Base-by-base conservation (phyloP, 2,888 invertebrate genomes). In the Alloplasta piceator region DNA sequence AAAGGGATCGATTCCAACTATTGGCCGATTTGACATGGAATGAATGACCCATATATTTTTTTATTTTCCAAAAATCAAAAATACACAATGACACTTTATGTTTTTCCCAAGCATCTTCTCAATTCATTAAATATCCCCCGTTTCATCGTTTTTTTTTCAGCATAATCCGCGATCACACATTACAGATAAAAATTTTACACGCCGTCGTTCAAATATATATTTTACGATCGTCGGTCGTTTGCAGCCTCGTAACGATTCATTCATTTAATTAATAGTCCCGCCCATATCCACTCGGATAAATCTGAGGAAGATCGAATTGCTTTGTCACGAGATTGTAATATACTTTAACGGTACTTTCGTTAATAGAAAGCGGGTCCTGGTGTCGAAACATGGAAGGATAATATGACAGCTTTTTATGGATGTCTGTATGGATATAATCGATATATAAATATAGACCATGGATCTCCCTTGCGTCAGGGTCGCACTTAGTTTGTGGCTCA, bases 401-500 rank as follows among this genome's bases (percentile, higher is more conserved):
- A 73, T 43, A 39, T 43, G 56, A 26, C 16, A 38, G 63, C 26
- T 26, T 26, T 26, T 26, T 26, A 26, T 26, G 26, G 1, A 26
- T 26, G 26, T 26, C 26, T 26, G 26, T 26, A 26, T 9, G 48
- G 9, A 46, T 12, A 56, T 48, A 58, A 38, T 41, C n/a, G 43
- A 67, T 16, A 14, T n/a, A 14, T n/a, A 52, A 14, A 52, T 52
- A 52, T 52, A 6, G 16, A 52, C 12, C 7, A 5, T 14, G 55
- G 39, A 26, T 43, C 36, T 48, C 64, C 73, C 70, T 60, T 50
- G 73, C 58, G 58, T 48, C 78, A 70, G 73, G 81, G 60, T 74
- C 73, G 50, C 46, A 70, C 78, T 81, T 70, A 78, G 78, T 78
- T 81, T 16, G 50, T 10, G 60, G 77, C 78, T 81, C 81, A 81